Base-by-base conservation (phyloP, 1,140 invertebrate species). In the Fopius arisanus region DNA sequence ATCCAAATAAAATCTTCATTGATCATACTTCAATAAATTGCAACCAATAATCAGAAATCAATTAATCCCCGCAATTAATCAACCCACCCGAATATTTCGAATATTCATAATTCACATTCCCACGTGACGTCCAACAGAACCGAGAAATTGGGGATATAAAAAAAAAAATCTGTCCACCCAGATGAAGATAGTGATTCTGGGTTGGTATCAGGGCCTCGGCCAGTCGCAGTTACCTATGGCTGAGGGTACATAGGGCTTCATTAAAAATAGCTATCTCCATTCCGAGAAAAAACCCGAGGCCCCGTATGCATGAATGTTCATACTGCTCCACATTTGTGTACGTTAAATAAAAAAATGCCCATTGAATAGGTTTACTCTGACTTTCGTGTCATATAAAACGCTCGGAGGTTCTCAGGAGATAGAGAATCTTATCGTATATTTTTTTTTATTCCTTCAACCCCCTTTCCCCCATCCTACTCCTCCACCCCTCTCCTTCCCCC, bases 231-330 rank as follows among this genome's bases (percentile, higher is more conserved):
- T 16, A n/a, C 14, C 7, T 74, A 83, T 12, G 43, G 43, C 5
- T 51, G 43, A 51, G n/a, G 43, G 3, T 5, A 37, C 33, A 26
- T 3, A 10, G 21, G 81, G 78, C 77, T 81, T 80, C 78, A 86
- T 84, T 83, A 85, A 85, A 86, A 85, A 85, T 79, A 85, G 83
- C 83, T 84, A 84, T 87, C 82, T 84, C 81, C 81, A 82, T 84
- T 81, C 79, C 78, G 68, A 73, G 74, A 74, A 79, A 80, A 79
- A 82, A 74, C 74, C 76, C 75, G 78, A 79, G 67, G 70, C 73
- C 75, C 59, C 73, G 76, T 75, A 28, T 37, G 37, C 68, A 41
- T 66, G 73, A 73, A 48, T 72, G 68, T 67, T 69, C 77, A 72
- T 29, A 6, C 48, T 28, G 37, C 40, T 14, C 19, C 16, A 26